Evolutionary conservation across 2,888 invertebrate species (phyloP).

Genomic region (Maniola hyperantus): DNA sequence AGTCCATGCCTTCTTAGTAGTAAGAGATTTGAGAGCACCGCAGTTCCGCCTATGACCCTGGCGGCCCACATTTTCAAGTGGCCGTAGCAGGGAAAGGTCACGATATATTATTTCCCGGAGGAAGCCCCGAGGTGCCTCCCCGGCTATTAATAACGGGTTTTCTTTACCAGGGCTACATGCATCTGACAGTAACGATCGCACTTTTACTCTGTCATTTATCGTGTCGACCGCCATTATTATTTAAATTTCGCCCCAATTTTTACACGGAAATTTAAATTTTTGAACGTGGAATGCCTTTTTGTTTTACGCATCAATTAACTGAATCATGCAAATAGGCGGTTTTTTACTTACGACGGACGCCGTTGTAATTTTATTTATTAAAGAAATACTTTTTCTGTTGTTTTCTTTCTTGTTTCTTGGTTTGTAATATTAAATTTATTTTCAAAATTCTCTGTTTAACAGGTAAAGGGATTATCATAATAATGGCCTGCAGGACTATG

Average conservation of each 20-base stretch:
- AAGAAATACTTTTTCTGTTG: constrained; percentile 11
- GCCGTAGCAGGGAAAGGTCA: constrained; percentile 58
- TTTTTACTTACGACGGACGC: constrained; percentile 31
- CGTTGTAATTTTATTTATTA: constrained; percentile 28
- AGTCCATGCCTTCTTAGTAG: constrained; percentile 16
- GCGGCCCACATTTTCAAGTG: constrained; percentile 45
- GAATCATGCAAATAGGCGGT: constrained; percentile 39
- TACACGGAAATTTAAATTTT: constrained; percentile 37
- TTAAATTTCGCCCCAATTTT: constrained; percentile 49
- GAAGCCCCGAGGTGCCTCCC: constrained; percentile 60
- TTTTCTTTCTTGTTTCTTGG: constrained; percentile 3
- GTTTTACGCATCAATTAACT: constrained; percentile 43
- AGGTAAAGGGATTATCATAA: not conserved
- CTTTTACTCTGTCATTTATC: constrained; percentile 67
- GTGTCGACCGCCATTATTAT: constrained; percentile 55
- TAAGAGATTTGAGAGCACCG: constrained; percentile 18
- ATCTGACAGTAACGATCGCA: constrained; percentile 76
- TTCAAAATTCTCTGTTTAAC: not conserved
- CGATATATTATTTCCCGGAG: constrained; percentile 63
- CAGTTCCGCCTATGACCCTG: constrained; percentile 34
- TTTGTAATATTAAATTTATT: not conserved
- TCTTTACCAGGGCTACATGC: constrained; percentile 68
- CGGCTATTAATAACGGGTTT: constrained; percentile 73
- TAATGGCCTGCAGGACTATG: too few species aligned
- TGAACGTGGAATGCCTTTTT: constrained; percentile 36